Evolutionary conservation across 1,140 invertebrate species (phyloP).

Genomic region (Papilio machaon): DNA sequence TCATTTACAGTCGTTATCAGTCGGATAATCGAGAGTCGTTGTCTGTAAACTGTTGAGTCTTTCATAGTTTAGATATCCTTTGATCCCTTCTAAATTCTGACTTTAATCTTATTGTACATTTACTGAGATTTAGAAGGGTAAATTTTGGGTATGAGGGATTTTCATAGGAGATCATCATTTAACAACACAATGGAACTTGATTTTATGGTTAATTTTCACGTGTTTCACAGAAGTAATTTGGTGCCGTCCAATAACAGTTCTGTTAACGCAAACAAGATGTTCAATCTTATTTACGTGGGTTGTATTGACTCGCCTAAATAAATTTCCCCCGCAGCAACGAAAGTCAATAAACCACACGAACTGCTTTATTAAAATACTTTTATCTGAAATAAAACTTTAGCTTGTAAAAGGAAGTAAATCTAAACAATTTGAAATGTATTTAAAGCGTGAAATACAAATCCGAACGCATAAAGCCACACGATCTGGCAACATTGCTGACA

Average conservation of each 20-base stretch:
- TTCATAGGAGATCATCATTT: no score
- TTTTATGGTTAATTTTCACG: no score
- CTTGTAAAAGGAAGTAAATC: conserved; percentile 2
- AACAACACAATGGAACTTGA: neutral
- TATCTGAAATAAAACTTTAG: neutral
- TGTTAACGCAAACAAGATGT: conserved; percentile 5
- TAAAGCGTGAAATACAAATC: neutral
- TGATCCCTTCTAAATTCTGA: neutral
- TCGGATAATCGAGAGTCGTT: neutral
- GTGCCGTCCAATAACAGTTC: neutral
- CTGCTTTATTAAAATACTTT: conserved; percentile 10
- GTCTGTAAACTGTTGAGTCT: neutral
- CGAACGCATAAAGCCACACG: conserved; percentile 1
- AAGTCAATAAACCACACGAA: neutral
- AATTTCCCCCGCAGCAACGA: neutral
- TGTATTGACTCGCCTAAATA: conserved; percentile 5
- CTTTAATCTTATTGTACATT: neutral
- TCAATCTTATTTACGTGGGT: conserved; percentile 3
- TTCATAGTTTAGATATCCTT: neutral
- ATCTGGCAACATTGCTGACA: conserved; percentile 51
- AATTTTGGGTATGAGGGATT: neutral
- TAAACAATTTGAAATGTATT: conserved; percentile 18
- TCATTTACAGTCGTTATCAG: neutral
- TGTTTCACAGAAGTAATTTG: neutral
- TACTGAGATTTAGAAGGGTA: neutral